Conservation (phyloP, 1,140 invertebrate species). For the Temnothorax nylanderi region DNA sequence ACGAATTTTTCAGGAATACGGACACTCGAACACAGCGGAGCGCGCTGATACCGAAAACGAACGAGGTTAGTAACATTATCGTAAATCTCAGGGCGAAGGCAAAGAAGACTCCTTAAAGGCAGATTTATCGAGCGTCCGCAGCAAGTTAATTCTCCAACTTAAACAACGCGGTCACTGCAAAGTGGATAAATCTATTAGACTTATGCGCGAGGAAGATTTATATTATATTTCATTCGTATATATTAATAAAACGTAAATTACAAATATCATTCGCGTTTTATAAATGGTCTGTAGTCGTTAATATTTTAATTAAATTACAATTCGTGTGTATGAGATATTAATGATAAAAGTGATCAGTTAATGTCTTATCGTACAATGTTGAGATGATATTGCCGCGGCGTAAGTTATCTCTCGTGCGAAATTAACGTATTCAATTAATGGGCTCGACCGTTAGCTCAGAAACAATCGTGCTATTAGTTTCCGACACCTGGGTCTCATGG, state of each 20-base stretch:
- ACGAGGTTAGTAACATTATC: constrained; percentile 66
- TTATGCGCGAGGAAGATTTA: background rate
- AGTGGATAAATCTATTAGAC: constrained; percentile 9
- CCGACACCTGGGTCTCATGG: constrained; percentile 71
- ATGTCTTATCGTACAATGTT: background rate
- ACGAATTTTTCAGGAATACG: constrained; percentile 68
- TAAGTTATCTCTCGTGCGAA: constrained; percentile 5
- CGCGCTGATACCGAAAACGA: constrained; percentile 61
- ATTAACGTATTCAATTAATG: constrained; percentile 52
- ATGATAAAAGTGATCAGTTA: background rate
- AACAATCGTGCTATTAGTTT: constrained; percentile 30
- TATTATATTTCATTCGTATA: background rate
- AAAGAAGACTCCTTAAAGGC: constrained; percentile 52
- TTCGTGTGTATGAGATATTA: constrained; percentile 2
- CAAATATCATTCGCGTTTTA: background rate
- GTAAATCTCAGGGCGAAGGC: constrained; percentile 55
- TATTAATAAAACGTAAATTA: constrained; percentile 7
- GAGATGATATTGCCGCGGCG: background rate
- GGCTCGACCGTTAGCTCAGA: background rate
- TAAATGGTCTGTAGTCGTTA: background rate
- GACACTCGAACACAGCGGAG: constrained; percentile 1
- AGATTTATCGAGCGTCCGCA: constrained; percentile 50
- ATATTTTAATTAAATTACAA: constrained; percentile 43
- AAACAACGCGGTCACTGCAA: constrained; percentile 28
- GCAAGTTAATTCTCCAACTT: constrained; percentile 46